A percentile compares a stretch with the other conserved stretches of the same genome.
Evolutionary conservation across 2,888 invertebrate species (phyloP).

Genomic region (Sturmia bella): DNA sequence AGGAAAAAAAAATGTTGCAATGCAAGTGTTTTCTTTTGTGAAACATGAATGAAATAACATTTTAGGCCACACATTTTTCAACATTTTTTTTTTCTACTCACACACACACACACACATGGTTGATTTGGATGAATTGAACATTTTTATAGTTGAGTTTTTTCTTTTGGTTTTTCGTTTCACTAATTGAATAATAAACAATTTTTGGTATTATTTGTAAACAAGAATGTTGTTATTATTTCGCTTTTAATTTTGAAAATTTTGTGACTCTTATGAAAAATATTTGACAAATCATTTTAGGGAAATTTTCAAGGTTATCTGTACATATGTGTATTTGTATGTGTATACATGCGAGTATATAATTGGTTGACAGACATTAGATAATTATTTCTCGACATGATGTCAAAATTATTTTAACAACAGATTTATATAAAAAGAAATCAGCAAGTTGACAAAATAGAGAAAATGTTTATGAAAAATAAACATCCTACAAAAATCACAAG

Average conservation of each 20-base stretch:
- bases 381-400: slow-evolving; percentile 32
- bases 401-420: slow-evolving; percentile 6
- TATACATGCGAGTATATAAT: neutral
- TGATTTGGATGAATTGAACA: slow-evolving; percentile 44
- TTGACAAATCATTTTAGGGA: slow-evolving; percentile 30
- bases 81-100: neutral
- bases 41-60: slow-evolving; percentile 24
- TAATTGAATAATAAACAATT: slow-evolving; percentile 11
- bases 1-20: too few relatives aligned
- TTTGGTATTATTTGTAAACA: slow-evolving; percentile 15
- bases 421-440: neutral
- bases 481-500: too few relatives aligned
- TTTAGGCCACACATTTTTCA: neutral
- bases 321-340: too few relatives aligned
- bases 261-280: slow-evolving; percentile 36
- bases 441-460: neutral
- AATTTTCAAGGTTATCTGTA: slow-evolving; percentile 38
- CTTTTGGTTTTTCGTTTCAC: neutral
- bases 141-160: slow-evolving; percentile 7
- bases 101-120: neutral
- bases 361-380: slow-evolving; percentile 26
- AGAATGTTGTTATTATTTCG: neutral
- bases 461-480: neutral
- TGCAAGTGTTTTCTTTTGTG: neutral
- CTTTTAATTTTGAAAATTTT: neutral